phyloP scores from a whole-genome alignment of 2,113 vertebrate species.

The Chrysemys picta region DNA sequence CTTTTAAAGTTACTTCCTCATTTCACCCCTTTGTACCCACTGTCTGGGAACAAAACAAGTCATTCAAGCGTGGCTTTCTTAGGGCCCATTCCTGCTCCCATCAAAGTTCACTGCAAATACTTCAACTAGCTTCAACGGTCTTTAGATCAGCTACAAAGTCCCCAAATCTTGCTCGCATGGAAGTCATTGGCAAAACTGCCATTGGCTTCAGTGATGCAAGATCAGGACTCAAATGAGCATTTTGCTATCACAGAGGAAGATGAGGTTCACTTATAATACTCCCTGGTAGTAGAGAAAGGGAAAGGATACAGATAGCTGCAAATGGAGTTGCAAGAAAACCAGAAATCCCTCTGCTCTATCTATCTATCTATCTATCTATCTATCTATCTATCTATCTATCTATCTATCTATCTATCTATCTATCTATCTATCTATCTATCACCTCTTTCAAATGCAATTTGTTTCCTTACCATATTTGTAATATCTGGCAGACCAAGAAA shows the following conservation, averaged over 20 bases:
- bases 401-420: neutral
- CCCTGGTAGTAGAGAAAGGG: neutral
- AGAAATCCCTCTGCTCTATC: constrained; percentile 16
- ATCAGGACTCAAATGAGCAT: neutral
- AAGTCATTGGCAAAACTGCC: neutral
- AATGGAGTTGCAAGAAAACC: constrained; percentile 25
- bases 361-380: constrained; percentile 3
- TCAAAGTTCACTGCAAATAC: neutral
- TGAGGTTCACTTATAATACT: neutral
- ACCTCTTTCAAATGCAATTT: constrained; percentile 24
- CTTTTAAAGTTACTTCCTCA: neutral
- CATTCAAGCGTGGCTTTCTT: neutral
- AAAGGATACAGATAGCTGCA: neutral
- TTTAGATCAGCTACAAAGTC: neutral
- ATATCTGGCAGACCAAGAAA: constrained; percentile 36
- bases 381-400: too few relatives aligned
- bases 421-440: too few relatives aligned
- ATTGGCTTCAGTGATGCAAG: neutral
- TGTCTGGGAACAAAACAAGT: neutral
- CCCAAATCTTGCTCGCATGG: neutral
- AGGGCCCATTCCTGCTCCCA: neutral
- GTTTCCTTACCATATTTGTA: neutral
- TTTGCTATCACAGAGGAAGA: neutral
- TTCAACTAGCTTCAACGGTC: neutral
- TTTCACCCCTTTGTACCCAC: neutral